Evolutionary conservation across 2,797 vertebrate species (phyloP), one percentile per base, ranked within the genome.

Genomic region (Muraenolepis orangiensis): DNA sequence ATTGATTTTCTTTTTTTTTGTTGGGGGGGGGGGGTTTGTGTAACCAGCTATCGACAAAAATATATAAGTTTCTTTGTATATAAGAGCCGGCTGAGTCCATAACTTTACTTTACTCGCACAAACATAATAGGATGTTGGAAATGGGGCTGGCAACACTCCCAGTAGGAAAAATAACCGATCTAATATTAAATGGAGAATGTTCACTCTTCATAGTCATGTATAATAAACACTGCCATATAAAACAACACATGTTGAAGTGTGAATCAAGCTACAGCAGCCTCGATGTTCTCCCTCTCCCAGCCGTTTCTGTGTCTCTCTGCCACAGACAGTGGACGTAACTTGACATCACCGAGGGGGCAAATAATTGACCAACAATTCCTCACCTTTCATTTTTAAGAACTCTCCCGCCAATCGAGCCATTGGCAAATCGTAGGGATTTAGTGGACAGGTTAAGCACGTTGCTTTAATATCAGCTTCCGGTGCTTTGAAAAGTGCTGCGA

Each of bases 331-430:
- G 78, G 84, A 84, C 78, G 81, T 90, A 91, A 90, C 90, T 88
- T 88, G 84, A 90, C 87, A 89, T 86, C 84, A 85, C 82, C 30
- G 78, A 84, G 82, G 77, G 80, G 84, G 23, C 7, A 51, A 51
- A 51, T 51, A 18, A n/a, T 76, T 16, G 80, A 77, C 79, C 73
- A 77, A 88, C 74, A 86, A 86, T 88, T 85, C 83, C 87, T 91
- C 91, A 92, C 90, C 91, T 91, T 91, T 89, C 85, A 88, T 87
- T 90, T 82, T 73, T 79, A 91, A 26, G 1, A 64, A 26, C 73
- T 82, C 76, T 70, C 72, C 29, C 66, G 85, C 85, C 85, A 90
- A 89, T 90, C 81, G 81, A 85, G 87, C 89, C 88, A 86, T 90
- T 81, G 87, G 78, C 85, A 85, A 76, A 75, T 84, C 76, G 89